Base-by-base conservation (phyloP, 2,888 invertebrate genomes). In the Trichopoda pennipes region DNA sequence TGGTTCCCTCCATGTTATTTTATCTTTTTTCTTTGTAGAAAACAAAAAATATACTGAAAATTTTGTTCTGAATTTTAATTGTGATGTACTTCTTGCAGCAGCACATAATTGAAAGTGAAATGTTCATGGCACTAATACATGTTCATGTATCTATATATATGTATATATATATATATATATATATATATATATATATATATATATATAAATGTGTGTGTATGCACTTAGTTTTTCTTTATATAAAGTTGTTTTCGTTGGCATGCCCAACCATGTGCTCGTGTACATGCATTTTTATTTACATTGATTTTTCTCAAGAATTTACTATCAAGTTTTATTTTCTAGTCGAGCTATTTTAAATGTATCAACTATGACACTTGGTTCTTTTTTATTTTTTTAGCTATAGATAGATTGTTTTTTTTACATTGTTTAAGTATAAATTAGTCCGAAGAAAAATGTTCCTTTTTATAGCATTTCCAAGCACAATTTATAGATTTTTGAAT, bases 81-180 rank as follows among this genome's bases (percentile, higher is more conserved):
- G n/a, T 35, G n/a, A 6, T 49, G 35, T 64, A 49, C 49, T 32
- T 28, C 49, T 32, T 28, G 44, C n/a, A 28, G 28, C 28, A 28
- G 64, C 28, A 72, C 51, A 78, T 79, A 82, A 72, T 79, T 75
- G 75, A 79, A 79, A 82, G 79, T 82, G 72, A 82, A 82, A 79
- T 79, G 78, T 47, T 58, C 14, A 69, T 68, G 77, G 61, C 56
- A 61, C 56, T 53, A 68, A 28, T 58, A 58, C 44, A 70, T 69
- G 35, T 53, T 51, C 38, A 38, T 7, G 2, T 7, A 38, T 7
- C 38, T 44, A 44, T n/a, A 12, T 44, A 16, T 16, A 44, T 44
- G 28, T 28, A 28, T 28, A 8, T 28, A 28, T 6, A 28, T 28
- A 28, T 58, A 58, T 35, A 70, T 69, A 21, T 53, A 38, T 12